Conservation (phyloP, 2,888 invertebrate species). For the Caenorhabditis japonica region DNA sequence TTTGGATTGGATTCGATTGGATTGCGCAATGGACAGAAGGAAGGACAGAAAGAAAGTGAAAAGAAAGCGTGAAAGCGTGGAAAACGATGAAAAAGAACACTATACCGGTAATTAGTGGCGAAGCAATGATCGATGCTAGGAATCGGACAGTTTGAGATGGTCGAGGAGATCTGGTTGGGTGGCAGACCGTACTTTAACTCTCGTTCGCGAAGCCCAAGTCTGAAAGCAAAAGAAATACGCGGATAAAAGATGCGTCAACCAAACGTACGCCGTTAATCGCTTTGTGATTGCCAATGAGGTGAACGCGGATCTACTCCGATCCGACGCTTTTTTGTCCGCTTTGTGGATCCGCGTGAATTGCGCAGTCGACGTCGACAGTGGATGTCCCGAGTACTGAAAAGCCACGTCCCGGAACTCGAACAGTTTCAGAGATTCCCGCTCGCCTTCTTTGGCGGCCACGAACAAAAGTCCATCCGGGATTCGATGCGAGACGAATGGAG, state of each 20-base stretch:
- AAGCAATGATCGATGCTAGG: conserved; percentile 60
- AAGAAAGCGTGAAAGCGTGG: neutral
- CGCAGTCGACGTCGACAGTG: conserved; percentile 52
- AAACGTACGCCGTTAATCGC: conserved; percentile 55
- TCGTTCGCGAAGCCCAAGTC: conserved; percentile 63
- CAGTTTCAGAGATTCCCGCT: conserved; percentile 64
- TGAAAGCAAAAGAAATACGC: conserved; percentile 21
- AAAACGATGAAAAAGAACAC: conserved; percentile 12
- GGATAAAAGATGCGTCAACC: neutral
- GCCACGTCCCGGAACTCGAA: conserved; percentile 70
- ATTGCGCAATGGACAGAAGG: conserved; percentile 32
- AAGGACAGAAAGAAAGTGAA: conserved; percentile 25
- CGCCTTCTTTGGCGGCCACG: conserved; percentile 71
- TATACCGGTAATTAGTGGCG: conserved; percentile 62
- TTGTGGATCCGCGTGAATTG: conserved; percentile 58
- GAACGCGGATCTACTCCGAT: conserved; percentile 62
- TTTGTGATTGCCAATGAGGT: conserved; percentile 62
- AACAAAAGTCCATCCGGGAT: conserved; percentile 70
- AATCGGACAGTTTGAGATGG: conserved; percentile 64
- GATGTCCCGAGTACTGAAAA: conserved; percentile 62
- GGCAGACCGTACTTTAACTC: conserved; percentile 66
- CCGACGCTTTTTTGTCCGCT: conserved; percentile 57
- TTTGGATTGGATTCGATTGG: too few relatives aligned
- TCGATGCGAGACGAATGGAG: conserved; percentile 55
- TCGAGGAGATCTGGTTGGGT: conserved; percentile 61